phyloP scores from a whole-genome alignment of 1,140 invertebrate species.

The Chrysoperla carnea region DNA sequence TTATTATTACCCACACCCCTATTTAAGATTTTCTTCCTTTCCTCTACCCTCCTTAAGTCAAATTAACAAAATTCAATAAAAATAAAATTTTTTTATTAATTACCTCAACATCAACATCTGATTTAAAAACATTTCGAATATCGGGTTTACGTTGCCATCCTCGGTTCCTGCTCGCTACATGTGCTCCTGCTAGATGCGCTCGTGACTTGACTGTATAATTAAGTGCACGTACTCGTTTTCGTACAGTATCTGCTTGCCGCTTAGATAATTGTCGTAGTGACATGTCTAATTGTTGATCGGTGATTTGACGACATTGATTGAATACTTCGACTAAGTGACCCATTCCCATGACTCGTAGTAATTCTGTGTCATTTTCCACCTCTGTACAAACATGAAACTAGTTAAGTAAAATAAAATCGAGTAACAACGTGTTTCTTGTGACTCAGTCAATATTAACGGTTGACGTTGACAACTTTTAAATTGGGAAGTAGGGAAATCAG shows the following conservation, averaged over 20 bases:
- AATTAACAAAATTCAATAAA: neutral
- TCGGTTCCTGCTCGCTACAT: slow-evolving; percentile 39
- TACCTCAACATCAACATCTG: slow-evolving; percentile 68
- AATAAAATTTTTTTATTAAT: slow-evolving; percentile 3
- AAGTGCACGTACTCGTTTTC: slow-evolving; percentile 51
- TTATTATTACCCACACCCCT: no score
- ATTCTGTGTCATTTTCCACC: slow-evolving; percentile 18
- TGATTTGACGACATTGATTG: slow-evolving; percentile 36
- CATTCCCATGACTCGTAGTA: slow-evolving; percentile 31
- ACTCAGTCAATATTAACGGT: no score
- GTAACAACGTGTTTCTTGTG: no score
- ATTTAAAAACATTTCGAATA: slow-evolving; percentile 58
- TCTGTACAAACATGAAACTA: slow-evolving; percentile 10
- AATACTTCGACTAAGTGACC: slow-evolving; percentile 35
- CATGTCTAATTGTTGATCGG: slow-evolving; percentile 34
- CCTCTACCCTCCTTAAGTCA: no score
- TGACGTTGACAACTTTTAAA: no score
- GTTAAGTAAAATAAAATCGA: no score
- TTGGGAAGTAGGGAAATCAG: no score
- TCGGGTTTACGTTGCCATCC: slow-evolving; percentile 46
- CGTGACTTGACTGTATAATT: slow-evolving; percentile 59
- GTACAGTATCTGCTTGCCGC: slow-evolving; percentile 57
- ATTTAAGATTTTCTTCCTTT: no score
- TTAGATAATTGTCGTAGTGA: slow-evolving; percentile 33
- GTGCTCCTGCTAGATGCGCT: slow-evolving; percentile 7